Evolutionary conservation across 64 coral and sea anemone genomes (phyloP).

Genomic region (Actinia tenebrosa): DNA sequence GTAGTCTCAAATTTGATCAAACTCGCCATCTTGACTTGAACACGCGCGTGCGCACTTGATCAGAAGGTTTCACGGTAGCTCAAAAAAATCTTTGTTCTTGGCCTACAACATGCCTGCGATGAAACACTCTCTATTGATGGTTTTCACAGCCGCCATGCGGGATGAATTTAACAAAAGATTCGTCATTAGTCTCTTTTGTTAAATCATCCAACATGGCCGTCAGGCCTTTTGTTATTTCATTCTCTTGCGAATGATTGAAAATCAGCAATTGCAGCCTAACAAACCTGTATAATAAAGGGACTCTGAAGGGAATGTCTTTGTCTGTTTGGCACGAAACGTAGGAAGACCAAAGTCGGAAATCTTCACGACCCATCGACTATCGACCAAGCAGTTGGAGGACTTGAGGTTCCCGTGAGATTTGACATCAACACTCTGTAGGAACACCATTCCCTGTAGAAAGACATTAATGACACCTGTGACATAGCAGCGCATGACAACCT

Average conservation of each 20-base stretch:
- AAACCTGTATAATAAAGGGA: constrained; percentile 57
- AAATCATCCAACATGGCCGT: too few species aligned
- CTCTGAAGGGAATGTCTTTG: constrained; percentile 31
- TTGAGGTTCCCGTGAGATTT: constrained; percentile 94
- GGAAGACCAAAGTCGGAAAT: constrained; percentile 92
- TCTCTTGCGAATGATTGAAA: background rate
- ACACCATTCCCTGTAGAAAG: constrained; percentile 83
- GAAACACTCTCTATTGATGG: too few species aligned
- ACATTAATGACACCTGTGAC: background rate
- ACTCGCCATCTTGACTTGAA: too few species aligned
- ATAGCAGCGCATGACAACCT: background rate
- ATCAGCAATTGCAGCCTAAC: background rate
- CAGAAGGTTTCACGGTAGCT: too few species aligned
- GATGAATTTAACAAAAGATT: too few species aligned
- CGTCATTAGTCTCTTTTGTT: too few species aligned
- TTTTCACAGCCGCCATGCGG: too few species aligned
- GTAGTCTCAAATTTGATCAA: too few species aligned
- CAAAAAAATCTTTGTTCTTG: too few species aligned
- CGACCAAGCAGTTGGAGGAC: constrained; percentile 88
- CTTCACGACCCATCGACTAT: constrained; percentile 95
- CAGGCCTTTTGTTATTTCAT: too few species aligned
- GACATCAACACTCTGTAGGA: constrained; percentile 79
- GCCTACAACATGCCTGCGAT: too few species aligned
- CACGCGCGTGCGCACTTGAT: too few species aligned
- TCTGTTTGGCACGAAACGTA: constrained; percentile 74